phyloP scores from a whole-genome alignment of 2,888 invertebrate genomes.

The Melanchra persicariae region DNA sequence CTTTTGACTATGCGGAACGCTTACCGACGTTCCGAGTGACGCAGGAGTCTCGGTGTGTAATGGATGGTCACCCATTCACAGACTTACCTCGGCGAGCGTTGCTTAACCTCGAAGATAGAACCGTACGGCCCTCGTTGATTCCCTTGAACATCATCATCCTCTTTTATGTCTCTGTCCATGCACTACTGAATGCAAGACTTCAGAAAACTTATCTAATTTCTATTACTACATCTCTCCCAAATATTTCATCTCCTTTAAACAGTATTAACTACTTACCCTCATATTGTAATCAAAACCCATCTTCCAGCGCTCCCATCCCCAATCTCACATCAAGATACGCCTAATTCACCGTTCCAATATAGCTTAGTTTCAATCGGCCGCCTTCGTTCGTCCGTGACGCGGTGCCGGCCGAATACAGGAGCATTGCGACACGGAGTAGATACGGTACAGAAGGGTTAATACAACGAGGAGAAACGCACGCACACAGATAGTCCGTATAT shows the following conservation, averaged over 20 bases:
- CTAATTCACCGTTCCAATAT: constrained; percentile 60
- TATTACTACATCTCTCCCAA: too few relatives aligned
- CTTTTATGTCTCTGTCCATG: not conserved
- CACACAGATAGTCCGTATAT: too few relatives aligned
- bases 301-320: constrained; percentile 4
- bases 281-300: constrained; percentile 28
- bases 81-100: too few relatives aligned
- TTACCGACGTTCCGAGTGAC: too few relatives aligned
- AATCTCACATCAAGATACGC: constrained; percentile 52
- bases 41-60: too few relatives aligned
- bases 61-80: too few relatives aligned
- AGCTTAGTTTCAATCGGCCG: constrained; percentile 66
- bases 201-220: not conserved
- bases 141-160: not conserved
- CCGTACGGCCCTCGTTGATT: too few relatives aligned
- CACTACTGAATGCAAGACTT: not conserved
- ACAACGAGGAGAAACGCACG: too few relatives aligned
- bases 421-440: constrained; percentile 33
- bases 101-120: too few relatives aligned
- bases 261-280: not conserved
- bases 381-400: constrained; percentile 60
- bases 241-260: not conserved
- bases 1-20: too few relatives aligned
- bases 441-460: constrained; percentile 1
- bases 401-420: constrained; percentile 45